phyloP scores from a whole-genome alignment of 1,140 invertebrate species.

The Danaus melanippus region DNA sequence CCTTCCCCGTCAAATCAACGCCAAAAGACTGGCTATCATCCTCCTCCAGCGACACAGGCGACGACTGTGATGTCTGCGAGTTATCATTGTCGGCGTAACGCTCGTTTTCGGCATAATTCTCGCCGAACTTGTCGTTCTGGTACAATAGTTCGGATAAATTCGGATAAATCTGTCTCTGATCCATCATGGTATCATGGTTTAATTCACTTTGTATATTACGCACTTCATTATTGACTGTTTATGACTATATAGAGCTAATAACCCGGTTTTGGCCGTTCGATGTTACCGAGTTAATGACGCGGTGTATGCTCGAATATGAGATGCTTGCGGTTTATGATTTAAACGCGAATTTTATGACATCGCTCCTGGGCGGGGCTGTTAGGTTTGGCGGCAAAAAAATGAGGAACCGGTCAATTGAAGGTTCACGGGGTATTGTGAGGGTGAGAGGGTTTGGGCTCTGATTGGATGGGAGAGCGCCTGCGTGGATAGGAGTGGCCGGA shows the following conservation, averaged over 20 bases:
- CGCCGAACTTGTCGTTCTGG: conserved; percentile 35
- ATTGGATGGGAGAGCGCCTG: conserved; percentile 54
- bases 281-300: no score
- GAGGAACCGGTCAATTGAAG: conserved; percentile 61
- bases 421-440: conserved; percentile 29
- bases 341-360: conserved; percentile 48
- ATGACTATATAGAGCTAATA: background rate
- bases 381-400: conserved; percentile 60
- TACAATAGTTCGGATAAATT: conserved; percentile 50
- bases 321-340: conserved; percentile 48
- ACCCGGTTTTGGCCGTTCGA: conserved; percentile 7
- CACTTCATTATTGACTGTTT: conserved; percentile 17
- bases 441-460: conserved; percentile 22
- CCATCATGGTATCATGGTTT: conserved; percentile 36
- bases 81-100: conserved; percentile 27
- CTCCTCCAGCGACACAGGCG: conserved; percentile 39
- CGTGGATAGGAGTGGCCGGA: conserved; percentile 42
- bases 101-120: conserved; percentile 26
- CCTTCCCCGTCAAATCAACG: conserved; percentile 56
- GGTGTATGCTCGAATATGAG: no score
- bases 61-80: conserved; percentile 12
- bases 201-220: conserved; percentile 33
- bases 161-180: conserved; percentile 46
- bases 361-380: conserved; percentile 44
- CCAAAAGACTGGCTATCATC: conserved; percentile 55